A percentile compares a stretch with the other conserved stretches of the same genome.
Conservation (phyloP, 2,888 invertebrate genomes). For the Drosophila seclusa region DNA sequence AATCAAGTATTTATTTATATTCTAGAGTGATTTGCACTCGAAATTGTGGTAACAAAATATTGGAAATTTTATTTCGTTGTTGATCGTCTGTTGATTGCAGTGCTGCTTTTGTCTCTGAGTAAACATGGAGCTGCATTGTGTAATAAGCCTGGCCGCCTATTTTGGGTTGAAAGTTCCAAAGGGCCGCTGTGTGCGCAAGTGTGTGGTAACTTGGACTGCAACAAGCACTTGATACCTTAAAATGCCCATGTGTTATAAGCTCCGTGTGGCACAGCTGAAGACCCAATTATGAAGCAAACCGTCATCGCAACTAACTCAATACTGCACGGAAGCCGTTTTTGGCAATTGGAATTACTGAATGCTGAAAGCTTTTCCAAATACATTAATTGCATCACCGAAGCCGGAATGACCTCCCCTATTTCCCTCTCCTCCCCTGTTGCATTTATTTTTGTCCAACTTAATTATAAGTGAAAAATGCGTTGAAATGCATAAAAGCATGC, state of each 20-base stretch:
- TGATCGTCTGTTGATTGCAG: neutral
- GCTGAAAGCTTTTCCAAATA: neutral
- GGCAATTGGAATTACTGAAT: neutral
- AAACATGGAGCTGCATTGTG: neutral
- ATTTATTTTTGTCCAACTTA: neutral
- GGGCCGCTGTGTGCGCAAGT: neutral
- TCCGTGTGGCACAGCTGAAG: neutral
- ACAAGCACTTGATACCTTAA: neutral
- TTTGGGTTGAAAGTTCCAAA: neutral
- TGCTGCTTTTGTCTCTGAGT: neutral
- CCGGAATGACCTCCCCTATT: neutral
- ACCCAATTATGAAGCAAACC: neutral
- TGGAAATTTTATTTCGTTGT: neutral
- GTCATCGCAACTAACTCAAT: neutral
- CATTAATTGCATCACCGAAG: neutral
- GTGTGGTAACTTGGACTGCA: neutral
- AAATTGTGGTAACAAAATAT: neutral
- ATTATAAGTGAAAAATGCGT: neutral
- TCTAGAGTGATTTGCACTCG: neutral
- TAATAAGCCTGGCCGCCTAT: neutral
- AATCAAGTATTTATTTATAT: neutral
- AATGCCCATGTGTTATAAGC: neutral
- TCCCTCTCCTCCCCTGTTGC: neutral
- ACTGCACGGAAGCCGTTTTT: neutral
- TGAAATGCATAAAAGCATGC: conserved; percentile 48